Conservation (phyloP, 1,140 invertebrate genomes). For the Ectropis grisescens region DNA sequence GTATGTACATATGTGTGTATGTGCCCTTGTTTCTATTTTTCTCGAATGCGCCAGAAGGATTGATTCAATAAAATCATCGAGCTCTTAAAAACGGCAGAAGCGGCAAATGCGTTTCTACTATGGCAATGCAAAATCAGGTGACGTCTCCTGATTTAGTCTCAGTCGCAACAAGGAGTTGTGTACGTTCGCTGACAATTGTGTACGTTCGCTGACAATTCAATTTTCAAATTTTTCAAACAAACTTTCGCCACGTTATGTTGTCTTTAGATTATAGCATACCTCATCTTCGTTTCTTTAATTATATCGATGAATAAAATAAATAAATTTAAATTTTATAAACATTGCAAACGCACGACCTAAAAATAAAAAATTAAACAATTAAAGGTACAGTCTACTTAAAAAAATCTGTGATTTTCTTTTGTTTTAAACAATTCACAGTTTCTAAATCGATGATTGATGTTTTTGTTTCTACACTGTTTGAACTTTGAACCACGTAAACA, state of each 20-base stretch:
- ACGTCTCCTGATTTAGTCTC: too few relatives aligned
- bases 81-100: too few relatives aligned
- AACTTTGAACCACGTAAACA: constrained; percentile 43
- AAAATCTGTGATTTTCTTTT: neutral
- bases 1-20: neutral
- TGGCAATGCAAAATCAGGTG: too few relatives aligned
- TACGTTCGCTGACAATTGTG: too few relatives aligned
- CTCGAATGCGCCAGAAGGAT: neutral
- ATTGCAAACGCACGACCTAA: neutral
- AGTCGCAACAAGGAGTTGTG: too few relatives aligned
- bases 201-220: too few relatives aligned
- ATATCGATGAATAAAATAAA: too few relatives aligned
- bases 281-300: too few relatives aligned
- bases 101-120: too few relatives aligned
- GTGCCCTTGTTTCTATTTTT: neutral
- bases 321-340: neutral
- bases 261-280: too few relatives aligned
- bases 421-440: neutral
- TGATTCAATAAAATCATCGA: neutral
- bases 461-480: constrained; percentile 28
- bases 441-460: constrained; percentile 18
- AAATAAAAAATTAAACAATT: neutral
- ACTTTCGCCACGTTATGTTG: too few relatives aligned
- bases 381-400: neutral
- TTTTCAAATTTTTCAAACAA: too few relatives aligned